phyloP scores from a whole-genome alignment of 2,888 invertebrate genomes.

The Seladonia tumulorum region DNA sequence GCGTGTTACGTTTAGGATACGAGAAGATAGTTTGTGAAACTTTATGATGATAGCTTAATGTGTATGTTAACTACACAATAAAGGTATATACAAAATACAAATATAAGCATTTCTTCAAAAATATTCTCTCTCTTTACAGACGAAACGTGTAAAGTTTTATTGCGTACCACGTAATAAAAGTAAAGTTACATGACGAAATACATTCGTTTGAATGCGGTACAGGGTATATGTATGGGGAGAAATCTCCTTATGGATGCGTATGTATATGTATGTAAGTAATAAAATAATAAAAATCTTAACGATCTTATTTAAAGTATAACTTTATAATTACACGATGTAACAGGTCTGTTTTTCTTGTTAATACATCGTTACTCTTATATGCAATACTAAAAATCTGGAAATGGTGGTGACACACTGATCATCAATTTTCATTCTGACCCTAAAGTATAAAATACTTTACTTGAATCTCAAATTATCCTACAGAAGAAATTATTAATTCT shows the following conservation, averaged over 20 bases:
- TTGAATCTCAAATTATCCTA: conserved; percentile 87
- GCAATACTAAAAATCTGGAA: conserved; percentile 45
- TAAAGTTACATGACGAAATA: neutral
- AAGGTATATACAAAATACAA: conserved; percentile 46
- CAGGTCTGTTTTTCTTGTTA: conserved; percentile 13
- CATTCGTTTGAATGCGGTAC: neutral
- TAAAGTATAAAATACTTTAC: conserved; percentile 6
- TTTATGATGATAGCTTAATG: conserved; percentile 56
- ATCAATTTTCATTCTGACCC: conserved; percentile 2
- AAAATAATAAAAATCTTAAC: neutral
- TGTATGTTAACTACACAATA: conserved; percentile 68
- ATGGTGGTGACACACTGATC: conserved; percentile 15
- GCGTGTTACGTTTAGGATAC: conserved; percentile 54
- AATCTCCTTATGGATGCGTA: neutral
- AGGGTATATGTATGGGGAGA: neutral
- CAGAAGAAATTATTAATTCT: conserved; percentile 93
- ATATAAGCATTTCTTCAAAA: neutral
- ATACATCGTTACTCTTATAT: conserved; percentile 22
- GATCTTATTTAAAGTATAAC: conserved; percentile 35
- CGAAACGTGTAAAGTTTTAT: neutral
- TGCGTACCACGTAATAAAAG: neutral
- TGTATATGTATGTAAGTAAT: conserved; percentile 15
- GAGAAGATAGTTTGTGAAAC: conserved; percentile 55
- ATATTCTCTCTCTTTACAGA: neutral
- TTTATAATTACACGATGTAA: conserved; percentile 53